Percentiles rank a stretch among this genome's conserved stretches.
phyloP scores from a whole-genome alignment of 1,140 invertebrate species.

The Aphelenchoides besseyi region DNA sequence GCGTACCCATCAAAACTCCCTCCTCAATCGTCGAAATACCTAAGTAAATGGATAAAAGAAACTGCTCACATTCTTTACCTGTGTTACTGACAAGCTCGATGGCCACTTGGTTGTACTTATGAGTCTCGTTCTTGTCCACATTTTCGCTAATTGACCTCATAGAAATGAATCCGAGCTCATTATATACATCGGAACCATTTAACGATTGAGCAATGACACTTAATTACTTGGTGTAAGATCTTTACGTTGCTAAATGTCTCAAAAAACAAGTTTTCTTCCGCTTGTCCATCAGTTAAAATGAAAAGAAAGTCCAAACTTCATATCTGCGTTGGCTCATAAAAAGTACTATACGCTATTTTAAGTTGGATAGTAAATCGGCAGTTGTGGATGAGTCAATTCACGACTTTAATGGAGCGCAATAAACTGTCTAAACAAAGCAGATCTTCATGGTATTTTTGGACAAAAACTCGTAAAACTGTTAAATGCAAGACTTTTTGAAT shows the following conservation, averaged over 20 bases:
- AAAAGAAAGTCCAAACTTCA: too few relatives aligned
- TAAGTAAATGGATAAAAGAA: constrained; percentile 24
- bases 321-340: neutral
- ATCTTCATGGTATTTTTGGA: too few relatives aligned
- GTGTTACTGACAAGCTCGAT: constrained; percentile 52
- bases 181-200: constrained; percentile 43
- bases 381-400: neutral
- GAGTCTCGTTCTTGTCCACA: constrained; percentile 42
- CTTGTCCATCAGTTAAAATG: too few relatives aligned
- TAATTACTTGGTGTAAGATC: constrained; percentile 14
- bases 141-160: constrained; percentile 53
- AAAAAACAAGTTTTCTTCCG: too few relatives aligned
- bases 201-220: constrained; percentile 38
- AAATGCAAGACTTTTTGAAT: too few relatives aligned
- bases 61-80: constrained; percentile 34
- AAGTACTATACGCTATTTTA: constrained; percentile 6
- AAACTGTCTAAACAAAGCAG: too few relatives aligned
- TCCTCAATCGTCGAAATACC: constrained; percentile 57
- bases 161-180: constrained; percentile 55
- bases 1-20: constrained; percentile 36
- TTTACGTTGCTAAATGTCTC: neutral
- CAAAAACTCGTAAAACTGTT: too few relatives aligned
- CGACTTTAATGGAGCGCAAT: neutral
- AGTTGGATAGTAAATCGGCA: neutral
- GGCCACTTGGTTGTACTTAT: constrained; percentile 43